Evolutionary conservation across 2,113 vertebrate species (phyloP), one percentile per base, ranked within the genome.

Genomic region (Carassius gibelio): DNA sequence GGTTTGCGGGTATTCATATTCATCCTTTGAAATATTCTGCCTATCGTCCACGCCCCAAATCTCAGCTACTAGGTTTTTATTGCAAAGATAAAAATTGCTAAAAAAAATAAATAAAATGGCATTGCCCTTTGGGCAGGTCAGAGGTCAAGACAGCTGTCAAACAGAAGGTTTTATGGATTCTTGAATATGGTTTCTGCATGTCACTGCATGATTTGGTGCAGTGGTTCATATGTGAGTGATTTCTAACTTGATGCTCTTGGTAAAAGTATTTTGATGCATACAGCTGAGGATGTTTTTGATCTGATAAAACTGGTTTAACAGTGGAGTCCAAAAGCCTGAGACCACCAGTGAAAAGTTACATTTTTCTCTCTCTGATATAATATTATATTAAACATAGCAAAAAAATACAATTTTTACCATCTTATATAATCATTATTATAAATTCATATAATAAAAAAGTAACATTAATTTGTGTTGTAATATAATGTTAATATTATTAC

Each of bases 101-200:
- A 11, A 48, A 48, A 48, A 48, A 48, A 11, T 11, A 66, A 66
- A 3, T 2, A 48, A 66, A 66, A 3, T 2, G 0, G 14, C 50
- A 34, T 7, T 61, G 17, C 8, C 17, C 36, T 79, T 42, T 17
- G 10, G 52, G 30, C 30, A 78, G 26, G 36, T 55, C 19, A 11
- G 75, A 77, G 8, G 30, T 38, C 4, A 9, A 61, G 75, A 57
- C 15, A 3, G 17, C 26, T 34, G 50, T 77, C 3, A 57, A 36
- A 59, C 55, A 38, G 75, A n/a, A 38, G 30, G 8, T 38, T 61
- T 36, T 78, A 78, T 78, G 55, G 0, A 61, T 78, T 59, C 17
- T 23, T 23, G 3, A n/a, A 79, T 30, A 78, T 61, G 21, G 38
- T 61, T 79, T 61, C 55, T 42, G 57, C 76, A 79, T 42, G 76